Evolutionary conservation across 2,797 vertebrate genomes (phyloP).

Genomic region (Chiloscyllium punctatum): DNA sequence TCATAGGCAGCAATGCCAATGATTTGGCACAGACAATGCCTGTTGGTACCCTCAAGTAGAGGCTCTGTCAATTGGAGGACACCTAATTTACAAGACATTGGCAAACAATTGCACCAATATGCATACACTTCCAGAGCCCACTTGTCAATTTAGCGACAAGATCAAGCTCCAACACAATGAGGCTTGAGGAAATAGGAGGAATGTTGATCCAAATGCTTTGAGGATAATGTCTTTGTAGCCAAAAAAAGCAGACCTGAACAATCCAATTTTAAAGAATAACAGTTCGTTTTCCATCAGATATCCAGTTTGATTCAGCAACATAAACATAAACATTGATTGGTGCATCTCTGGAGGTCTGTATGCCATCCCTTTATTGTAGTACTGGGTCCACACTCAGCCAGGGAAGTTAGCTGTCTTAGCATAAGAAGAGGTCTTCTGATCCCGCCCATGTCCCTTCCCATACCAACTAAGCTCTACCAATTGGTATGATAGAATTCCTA

Average conservation of each 20-base stretch:
- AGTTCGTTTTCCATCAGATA: not conserved
- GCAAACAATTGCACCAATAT: too few species aligned
- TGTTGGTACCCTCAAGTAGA: too few species aligned
- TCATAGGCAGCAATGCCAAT: too few species aligned
- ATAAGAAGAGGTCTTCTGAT: too few species aligned
- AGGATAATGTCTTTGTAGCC: not conserved
- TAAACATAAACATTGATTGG: not conserved
- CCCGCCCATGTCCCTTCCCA: too few species aligned
- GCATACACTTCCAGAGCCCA: not conserved
- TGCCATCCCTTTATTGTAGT: not conserved
- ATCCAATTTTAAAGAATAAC: not conserved
- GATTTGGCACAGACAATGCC: too few species aligned
- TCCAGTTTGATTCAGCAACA: not conserved
- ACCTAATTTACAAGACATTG: too few species aligned
- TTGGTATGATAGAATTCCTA: too few species aligned
- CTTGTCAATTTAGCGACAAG: not conserved
- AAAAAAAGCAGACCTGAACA: not conserved
- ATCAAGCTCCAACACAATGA: not conserved
- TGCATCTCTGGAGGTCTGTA: not conserved
- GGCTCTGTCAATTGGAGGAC: too few species aligned
- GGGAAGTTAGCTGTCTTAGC: too few species aligned
- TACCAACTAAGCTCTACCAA: too few species aligned
- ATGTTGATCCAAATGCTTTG: not conserved
- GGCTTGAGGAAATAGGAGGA: not conserved
- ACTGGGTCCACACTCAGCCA: not conserved